These are phyloP conservation scores for Drosophila picticornis DNA, from an alignment of 2,888 invertebrate species.

Conservation along the genomic window DNA sequence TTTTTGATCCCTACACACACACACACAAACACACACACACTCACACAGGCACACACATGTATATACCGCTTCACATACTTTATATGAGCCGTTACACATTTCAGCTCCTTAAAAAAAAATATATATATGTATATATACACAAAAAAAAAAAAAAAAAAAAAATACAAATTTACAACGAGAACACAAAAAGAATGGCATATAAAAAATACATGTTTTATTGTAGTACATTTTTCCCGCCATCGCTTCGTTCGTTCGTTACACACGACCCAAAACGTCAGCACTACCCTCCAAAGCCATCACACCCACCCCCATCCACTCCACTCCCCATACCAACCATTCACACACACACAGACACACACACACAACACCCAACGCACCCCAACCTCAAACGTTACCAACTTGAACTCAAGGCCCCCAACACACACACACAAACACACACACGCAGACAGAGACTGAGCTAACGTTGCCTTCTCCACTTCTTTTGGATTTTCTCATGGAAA, in stretches of 20 bases:
- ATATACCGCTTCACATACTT: slow-evolving; percentile 35
- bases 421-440: slow-evolving; percentile 23
- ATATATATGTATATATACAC: slow-evolving; percentile 3
- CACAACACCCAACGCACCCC: slow-evolving; percentile 22
- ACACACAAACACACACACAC: slow-evolving; percentile 19
- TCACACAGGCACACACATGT: slow-evolving; percentile 19
- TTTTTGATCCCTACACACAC: slow-evolving; percentile 60
- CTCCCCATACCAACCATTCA: neutral
- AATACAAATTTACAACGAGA: slow-evolving; percentile 49
- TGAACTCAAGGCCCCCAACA: slow-evolving; percentile 56
- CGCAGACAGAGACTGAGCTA: slow-evolving; percentile 24
- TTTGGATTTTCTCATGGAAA: slow-evolving; percentile 82
- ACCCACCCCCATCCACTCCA: slow-evolving; percentile 6
- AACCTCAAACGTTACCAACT: slow-evolving; percentile 51
- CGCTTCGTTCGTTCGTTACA: slow-evolving; percentile 35
- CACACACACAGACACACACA: neutral
- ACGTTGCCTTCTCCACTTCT: slow-evolving; percentile 66
- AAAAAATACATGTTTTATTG: slow-evolving; percentile 81
- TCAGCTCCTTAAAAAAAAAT: slow-evolving; percentile 70
- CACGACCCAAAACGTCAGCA: slow-evolving; percentile 41
- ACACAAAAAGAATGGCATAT: slow-evolving; percentile 65
- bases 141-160: slow-evolving; percentile 48
- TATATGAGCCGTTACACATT: slow-evolving; percentile 58
- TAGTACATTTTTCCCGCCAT: slow-evolving; percentile 81
- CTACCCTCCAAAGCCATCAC: slow-evolving; percentile 23